Evolutionary conservation across 2,888 invertebrate genomes (phyloP).

Genomic region (Megamerina dolium): DNA sequence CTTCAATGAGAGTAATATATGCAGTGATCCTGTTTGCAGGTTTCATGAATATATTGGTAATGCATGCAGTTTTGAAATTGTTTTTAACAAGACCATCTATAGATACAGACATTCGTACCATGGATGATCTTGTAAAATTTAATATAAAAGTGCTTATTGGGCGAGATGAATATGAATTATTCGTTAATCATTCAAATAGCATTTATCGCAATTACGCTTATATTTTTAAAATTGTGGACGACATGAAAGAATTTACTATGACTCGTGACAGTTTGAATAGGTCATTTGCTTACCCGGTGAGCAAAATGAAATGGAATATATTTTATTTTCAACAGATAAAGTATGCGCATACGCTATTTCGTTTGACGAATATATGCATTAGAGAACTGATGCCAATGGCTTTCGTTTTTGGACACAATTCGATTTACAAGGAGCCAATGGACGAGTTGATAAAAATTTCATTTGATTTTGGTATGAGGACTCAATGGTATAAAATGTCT

Average conservation of each 20-base stretch:
- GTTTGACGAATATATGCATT: conserved; percentile 18
- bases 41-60: too few species aligned
- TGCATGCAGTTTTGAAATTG: too few species aligned
- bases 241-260: conserved; percentile 10
- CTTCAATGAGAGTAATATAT: too few species aligned
- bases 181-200: too few species aligned
- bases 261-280: conserved; percentile 19
- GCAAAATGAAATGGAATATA: conserved; percentile 21
- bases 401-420: conserved; percentile 21
- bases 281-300: conserved; percentile 21
- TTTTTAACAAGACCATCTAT: conserved; percentile 17
- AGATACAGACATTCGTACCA: conserved; percentile 11
- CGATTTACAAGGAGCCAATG: conserved; percentile 17
- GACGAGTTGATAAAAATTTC: conserved; percentile 14
- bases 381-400: conserved; percentile 14
- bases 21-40: too few species aligned
- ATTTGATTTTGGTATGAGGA: conserved; percentile 12
- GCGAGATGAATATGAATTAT: neutral
- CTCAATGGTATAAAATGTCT: conserved; percentile 12
- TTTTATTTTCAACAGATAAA: conserved; percentile 19
- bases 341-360: conserved; percentile 19
- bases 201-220: too few species aligned
- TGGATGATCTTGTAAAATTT: conserved; percentile 18
- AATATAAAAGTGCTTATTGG: conserved; percentile 11
- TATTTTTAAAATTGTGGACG: conserved; percentile 6